These are phyloP conservation scores for Callaeas wilsoni DNA, from an alignment of 2,113 vertebrate genomes.

Conservation along the genomic window DNA sequence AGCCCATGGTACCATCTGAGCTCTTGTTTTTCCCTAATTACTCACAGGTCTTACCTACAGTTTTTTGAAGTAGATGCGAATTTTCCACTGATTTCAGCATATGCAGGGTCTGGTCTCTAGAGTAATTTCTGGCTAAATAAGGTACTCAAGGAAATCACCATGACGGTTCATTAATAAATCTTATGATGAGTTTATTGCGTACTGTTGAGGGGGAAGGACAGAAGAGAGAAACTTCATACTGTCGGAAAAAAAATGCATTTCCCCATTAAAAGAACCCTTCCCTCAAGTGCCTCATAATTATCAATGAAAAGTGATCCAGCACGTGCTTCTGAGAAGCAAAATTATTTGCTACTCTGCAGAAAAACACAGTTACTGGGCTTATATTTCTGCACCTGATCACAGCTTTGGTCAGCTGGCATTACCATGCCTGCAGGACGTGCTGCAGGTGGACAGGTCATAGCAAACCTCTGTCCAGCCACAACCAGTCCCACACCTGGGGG, in stretches of 20 bases:
- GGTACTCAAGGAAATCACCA: background rate
- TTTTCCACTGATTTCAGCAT: background rate
- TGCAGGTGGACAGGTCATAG: background rate
- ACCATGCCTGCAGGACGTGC: background rate
- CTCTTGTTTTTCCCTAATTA: background rate
- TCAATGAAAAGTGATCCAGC: background rate
- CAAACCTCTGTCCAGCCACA: background rate
- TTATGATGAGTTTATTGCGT: background rate
- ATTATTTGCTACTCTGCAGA: background rate
- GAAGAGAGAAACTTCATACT: background rate
- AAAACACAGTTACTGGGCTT: background rate
- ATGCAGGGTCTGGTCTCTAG: background rate
- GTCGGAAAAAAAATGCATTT: background rate
- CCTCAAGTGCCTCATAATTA: background rate
- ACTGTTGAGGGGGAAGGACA: background rate
- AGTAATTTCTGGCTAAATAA: constrained; percentile 1
- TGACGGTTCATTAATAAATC: background rate
- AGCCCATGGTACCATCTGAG: background rate
- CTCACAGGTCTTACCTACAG: background rate
- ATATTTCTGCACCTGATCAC: background rate
- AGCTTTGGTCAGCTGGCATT: background rate
- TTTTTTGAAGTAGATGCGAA: background rate
- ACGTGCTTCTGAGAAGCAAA: background rate
- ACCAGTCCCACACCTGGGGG: background rate
- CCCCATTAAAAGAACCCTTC: background rate